Percentiles rank a stretch among this genome's conserved stretches.
Evolutionary conservation across 2,113 vertebrate genomes (phyloP).

Genomic region (Perccottus glenii): DNA sequence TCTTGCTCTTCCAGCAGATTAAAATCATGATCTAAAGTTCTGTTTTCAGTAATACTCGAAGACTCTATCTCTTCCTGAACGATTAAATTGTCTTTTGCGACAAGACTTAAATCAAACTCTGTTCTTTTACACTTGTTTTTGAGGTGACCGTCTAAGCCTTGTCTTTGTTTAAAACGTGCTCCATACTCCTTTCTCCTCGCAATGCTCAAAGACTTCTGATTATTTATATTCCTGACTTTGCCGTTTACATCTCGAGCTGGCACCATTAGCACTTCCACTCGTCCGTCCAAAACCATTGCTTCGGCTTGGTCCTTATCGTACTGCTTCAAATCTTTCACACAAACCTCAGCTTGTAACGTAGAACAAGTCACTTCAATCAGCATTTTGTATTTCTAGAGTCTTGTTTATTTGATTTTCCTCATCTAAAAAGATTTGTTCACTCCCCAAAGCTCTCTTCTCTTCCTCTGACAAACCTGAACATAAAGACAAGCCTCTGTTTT

Average conservation of each 20-base stretch:
- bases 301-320: slow-evolving; percentile 91
- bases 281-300: slow-evolving; percentile 88
- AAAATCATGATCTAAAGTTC: background rate
- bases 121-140: slow-evolving; percentile 80
- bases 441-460: slow-evolving; percentile 16
- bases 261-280: slow-evolving; percentile 92
- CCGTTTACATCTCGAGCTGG: slow-evolving; percentile 79
- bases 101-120: no score
- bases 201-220: slow-evolving; percentile 77
- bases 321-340: slow-evolving; percentile 83
- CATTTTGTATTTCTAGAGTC: slow-evolving; percentile 1
- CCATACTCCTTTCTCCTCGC: slow-evolving; percentile 72
- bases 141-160: slow-evolving; percentile 87
- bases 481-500: slow-evolving; percentile 8
- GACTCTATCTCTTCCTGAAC: background rate
- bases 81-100: slow-evolving; percentile 14
- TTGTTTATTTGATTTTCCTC: background rate
- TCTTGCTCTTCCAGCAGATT: background rate
- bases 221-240: slow-evolving; percentile 84
- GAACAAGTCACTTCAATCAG: background rate
- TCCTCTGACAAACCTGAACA: slow-evolving; percentile 46
- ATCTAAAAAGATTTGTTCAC: slow-evolving; percentile 43
- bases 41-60: background rate
- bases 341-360: slow-evolving; percentile 66
- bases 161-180: no score